A percentile compares a stretch with the other conserved stretches of the same genome.
Conservation (phyloP, 2,797 vertebrate species). For the Ficedula albicollis region DNA sequence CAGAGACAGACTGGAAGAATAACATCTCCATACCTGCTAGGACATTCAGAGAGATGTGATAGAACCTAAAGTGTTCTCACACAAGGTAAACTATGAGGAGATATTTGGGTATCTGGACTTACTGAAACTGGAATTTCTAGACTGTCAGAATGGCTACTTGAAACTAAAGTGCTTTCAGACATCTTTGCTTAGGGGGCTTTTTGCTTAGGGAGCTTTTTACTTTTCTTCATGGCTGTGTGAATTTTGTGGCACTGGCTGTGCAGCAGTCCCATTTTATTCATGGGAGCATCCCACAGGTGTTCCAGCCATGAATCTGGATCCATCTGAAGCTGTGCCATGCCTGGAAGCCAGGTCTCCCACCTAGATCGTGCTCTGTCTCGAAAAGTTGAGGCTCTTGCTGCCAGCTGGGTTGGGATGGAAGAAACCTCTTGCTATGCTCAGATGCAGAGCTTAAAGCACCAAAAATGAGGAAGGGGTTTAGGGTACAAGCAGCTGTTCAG, state of each 20-base stretch:
- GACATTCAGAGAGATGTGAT: neutral
- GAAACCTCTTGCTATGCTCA: neutral
- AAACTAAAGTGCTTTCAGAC: neutral
- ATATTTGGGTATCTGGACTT: neutral
- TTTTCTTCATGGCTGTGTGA: neutral
- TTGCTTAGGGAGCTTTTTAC: neutral
- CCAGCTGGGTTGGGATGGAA: neutral
- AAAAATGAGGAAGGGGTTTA: neutral
- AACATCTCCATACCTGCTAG: neutral
- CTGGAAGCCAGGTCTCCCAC: neutral
- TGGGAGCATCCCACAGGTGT: neutral
- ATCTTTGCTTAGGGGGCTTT: neutral
- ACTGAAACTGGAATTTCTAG: neutral
- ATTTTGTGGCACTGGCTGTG: neutral
- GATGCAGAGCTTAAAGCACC: neutral
- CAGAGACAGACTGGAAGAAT: neutral
- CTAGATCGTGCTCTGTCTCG: neutral
- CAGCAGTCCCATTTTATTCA: neutral
- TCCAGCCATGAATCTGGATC: neutral
- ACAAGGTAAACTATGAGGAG: neutral
- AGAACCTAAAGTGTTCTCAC: neutral
- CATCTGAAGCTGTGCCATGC: neutral
- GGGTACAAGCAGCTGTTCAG: accelerated
- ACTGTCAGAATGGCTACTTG: neutral
- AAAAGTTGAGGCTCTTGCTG: neutral